These are phyloP conservation scores for Urophycis tenuis DNA, from an alignment of 2,797 vertebrate genomes.

Conservation along the genomic window DNA sequence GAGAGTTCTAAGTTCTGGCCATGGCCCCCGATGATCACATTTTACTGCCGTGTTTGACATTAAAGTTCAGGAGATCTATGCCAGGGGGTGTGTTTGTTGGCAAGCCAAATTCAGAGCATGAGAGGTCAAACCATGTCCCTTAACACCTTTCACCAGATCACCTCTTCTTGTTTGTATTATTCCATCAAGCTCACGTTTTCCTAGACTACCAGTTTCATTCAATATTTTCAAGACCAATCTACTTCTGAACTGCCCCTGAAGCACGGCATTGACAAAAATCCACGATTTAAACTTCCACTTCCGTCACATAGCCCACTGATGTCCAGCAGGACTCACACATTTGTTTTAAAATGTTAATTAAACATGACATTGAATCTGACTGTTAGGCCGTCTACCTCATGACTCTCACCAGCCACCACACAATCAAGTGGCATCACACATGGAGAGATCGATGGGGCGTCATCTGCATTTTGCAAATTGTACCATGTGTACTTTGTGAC, in stretches of 20 bases:
- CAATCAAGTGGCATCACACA: background rate
- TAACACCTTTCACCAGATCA: background rate
- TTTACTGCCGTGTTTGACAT: conserved; percentile 44
- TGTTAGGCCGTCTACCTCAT: background rate
- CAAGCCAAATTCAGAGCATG: conserved; percentile 1
- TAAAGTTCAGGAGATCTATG: conserved; percentile 24
- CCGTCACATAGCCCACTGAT: background rate
- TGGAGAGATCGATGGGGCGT: background rate
- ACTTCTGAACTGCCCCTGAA: background rate
- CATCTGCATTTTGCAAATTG: background rate
- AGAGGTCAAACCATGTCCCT: background rate
- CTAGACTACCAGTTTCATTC: background rate
- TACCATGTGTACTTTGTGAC: background rate
- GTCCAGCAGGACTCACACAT: background rate
- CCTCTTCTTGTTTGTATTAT: background rate
- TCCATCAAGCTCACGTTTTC: background rate
- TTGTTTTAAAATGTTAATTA: background rate
- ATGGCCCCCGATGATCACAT: conserved; percentile 43
- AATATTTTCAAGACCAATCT: background rate
- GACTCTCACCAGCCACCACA: background rate
- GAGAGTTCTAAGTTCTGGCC: conserved; percentile 15
- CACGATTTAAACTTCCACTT: background rate
- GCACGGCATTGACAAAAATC: background rate
- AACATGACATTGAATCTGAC: background rate
- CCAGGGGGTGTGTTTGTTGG: conserved; percentile 10